phyloP scores from a whole-genome alignment of 2,113 vertebrate genomes.

The Heteronetta atricapilla region DNA sequence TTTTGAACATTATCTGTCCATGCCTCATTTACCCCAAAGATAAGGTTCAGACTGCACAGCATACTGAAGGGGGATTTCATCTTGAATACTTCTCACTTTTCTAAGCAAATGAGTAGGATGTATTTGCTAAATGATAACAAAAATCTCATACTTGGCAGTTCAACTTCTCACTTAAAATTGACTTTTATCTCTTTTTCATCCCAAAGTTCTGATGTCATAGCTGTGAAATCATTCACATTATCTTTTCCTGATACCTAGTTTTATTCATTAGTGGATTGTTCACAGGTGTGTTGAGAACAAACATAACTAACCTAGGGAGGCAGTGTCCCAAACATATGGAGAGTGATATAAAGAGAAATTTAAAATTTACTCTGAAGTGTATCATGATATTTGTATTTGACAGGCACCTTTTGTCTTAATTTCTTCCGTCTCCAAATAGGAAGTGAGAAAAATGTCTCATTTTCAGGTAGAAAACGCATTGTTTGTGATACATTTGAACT shows the following conservation, averaged over 20 bases:
- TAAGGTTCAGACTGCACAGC: neutral
- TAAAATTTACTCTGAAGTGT: neutral
- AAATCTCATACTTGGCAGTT: neutral
- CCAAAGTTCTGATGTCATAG: neutral
- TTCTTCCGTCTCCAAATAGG: neutral
- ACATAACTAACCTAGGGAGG: neutral
- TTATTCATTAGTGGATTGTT: neutral
- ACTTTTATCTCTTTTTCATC: neutral
- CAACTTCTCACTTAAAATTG: neutral
- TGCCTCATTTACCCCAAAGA: neutral
- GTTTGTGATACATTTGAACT: neutral
- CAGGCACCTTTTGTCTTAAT: neutral
- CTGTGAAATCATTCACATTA: neutral
- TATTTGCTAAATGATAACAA: neutral
- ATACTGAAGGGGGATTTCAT: neutral
- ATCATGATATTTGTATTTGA: neutral
- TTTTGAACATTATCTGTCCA: neutral
- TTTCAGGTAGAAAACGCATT: neutral
- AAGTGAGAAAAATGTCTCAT: neutral
- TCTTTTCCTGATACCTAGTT: neutral
- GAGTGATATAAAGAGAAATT: neutral
- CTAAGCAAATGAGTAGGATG: neutral
- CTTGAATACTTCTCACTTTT: neutral
- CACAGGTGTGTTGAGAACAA: neutral
- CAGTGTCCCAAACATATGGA: neutral